A percentile compares a stretch with the other conserved stretches of the same genome.
Evolutionary conservation across 1,140 invertebrate genomes (phyloP).

Genomic region (Tribolium castaneum): DNA sequence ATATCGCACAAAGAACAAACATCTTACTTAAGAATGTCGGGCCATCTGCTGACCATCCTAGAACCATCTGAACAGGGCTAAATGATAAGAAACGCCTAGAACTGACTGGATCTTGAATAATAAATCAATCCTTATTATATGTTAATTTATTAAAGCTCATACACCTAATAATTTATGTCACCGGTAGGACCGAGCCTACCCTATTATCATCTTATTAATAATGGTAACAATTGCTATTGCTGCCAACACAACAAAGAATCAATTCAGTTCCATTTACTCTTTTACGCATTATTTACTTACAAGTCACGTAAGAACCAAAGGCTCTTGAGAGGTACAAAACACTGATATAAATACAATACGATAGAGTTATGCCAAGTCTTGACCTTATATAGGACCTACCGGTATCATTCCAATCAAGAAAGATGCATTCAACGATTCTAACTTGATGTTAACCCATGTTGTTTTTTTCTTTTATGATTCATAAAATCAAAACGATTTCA

Average conservation of each 20-base stretch:
- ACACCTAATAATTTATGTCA: neutral
- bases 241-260: neutral
- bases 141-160: slow-evolving; percentile 8
- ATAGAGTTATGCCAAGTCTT: slow-evolving; percentile 36
- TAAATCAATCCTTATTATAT: slow-evolving; percentile 26
- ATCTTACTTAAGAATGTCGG: neutral
- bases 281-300: slow-evolving; percentile 8
- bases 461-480: slow-evolving; percentile 15
- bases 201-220: neutral
- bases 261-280: slow-evolving; percentile 1
- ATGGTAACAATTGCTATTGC: neutral
- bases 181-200: neutral
- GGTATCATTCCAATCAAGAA: slow-evolving; percentile 4
- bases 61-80: neutral
- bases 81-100: too few species aligned
- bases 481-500: slow-evolving; percentile 3
- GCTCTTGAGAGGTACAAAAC: slow-evolving; percentile 2
- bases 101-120: neutral
- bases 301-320: slow-evolving; percentile 9
- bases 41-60: neutral
- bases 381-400: slow-evolving; percentile 19
- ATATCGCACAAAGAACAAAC: slow-evolving; percentile 35
- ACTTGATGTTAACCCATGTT: slow-evolving; percentile 29
- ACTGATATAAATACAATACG: slow-evolving; percentile 6
- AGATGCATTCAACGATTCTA: slow-evolving; percentile 25